A percentile compares a stretch with the other conserved stretches of the same genome.
Conservation (phyloP, 2,797 vertebrate genomes). For the Hydrolagus colliei region DNA sequence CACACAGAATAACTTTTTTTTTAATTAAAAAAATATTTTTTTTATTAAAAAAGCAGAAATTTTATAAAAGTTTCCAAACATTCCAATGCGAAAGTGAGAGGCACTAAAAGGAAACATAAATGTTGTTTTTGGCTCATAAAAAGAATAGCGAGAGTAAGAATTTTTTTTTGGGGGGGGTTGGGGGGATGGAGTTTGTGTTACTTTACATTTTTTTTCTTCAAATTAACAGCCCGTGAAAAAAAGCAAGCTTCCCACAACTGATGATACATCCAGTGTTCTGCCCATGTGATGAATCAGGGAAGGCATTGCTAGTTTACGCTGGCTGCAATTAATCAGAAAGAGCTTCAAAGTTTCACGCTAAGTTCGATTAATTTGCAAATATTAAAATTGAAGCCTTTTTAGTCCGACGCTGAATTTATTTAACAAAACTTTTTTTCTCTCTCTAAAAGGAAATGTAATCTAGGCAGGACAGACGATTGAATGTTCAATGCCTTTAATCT, state of each 20-base stretch:
- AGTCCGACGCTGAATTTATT: neutral
- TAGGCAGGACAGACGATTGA: neutral
- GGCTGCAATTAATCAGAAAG: constrained; percentile 55
- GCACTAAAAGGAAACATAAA: constrained; percentile 55
- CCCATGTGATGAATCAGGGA: constrained; percentile 58
- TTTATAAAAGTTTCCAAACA: constrained; percentile 59
- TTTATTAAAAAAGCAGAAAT: constrained; percentile 46
- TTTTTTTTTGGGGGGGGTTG: constrained; percentile 36
- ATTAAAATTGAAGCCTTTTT: constrained; percentile 22
- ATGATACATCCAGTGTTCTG: constrained; percentile 65
- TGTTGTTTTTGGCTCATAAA: constrained; percentile 73
- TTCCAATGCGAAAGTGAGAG: constrained; percentile 61
- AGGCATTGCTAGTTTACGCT: constrained; percentile 53
- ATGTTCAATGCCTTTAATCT: neutral
- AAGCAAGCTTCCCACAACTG: constrained; percentile 67
- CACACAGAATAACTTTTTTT: constrained; percentile 58
- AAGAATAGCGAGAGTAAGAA: constrained; percentile 65
- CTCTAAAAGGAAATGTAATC: constrained; percentile 9
- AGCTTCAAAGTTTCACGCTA: constrained; percentile 59
- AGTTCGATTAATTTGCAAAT: constrained; percentile 58
- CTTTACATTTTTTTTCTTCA: constrained; percentile 58
- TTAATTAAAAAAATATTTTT: constrained; percentile 26
- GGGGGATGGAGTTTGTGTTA: constrained; percentile 58
- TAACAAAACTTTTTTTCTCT: neutral
- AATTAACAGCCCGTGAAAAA: constrained; percentile 72